Conservation (phyloP, 2,113 vertebrate genomes). For the Chascanopsetta lugubris region DNA sequence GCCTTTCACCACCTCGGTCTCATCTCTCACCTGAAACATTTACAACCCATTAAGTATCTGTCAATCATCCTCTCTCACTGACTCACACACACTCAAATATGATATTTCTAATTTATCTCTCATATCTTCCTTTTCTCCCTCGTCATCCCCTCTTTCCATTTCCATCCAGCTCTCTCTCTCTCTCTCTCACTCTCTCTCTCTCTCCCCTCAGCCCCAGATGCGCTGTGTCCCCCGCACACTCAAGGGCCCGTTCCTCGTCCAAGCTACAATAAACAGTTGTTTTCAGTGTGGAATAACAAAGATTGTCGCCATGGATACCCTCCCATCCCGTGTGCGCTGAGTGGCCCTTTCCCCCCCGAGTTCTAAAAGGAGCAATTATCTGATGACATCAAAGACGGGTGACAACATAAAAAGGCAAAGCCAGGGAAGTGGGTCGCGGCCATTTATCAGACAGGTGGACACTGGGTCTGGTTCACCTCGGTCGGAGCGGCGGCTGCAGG, state of each 20-base stretch:
- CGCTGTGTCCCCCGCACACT: constrained; percentile 38
- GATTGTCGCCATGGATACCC: constrained; percentile 78
- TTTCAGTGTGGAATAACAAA: constrained; percentile 67
- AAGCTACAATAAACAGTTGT: constrained; percentile 68
- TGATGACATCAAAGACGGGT: constrained; percentile 79
- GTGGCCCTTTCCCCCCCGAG: constrained; percentile 68
- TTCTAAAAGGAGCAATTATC: constrained; percentile 83
- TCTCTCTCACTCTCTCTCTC: constrained; percentile 25
- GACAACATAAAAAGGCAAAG: constrained; percentile 64
- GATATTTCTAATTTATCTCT: constrained; percentile 24
- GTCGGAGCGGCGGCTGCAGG: constrained; percentile 29
- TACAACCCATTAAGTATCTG: constrained; percentile 18
- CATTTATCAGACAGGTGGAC: constrained; percentile 63
- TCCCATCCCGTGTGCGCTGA: constrained; percentile 51
- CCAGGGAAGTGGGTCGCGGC: constrained; percentile 48
- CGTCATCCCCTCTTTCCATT: constrained; percentile 8
- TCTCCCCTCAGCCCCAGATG: constrained; percentile 57
- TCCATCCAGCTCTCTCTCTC: constrained; percentile 2
- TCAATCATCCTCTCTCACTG: constrained; percentile 5
- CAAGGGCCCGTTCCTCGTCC: constrained; percentile 48
- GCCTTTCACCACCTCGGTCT: constrained; percentile 12
- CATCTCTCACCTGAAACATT: constrained; percentile 9
- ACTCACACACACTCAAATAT: constrained; percentile 14
- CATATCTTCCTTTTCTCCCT: constrained; percentile 10
- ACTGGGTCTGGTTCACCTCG: constrained; percentile 37